These are phyloP conservation scores for Ceyx melanurus DNA, from an alignment of 2,113 vertebrate species.

Conservation along the genomic window DNA sequence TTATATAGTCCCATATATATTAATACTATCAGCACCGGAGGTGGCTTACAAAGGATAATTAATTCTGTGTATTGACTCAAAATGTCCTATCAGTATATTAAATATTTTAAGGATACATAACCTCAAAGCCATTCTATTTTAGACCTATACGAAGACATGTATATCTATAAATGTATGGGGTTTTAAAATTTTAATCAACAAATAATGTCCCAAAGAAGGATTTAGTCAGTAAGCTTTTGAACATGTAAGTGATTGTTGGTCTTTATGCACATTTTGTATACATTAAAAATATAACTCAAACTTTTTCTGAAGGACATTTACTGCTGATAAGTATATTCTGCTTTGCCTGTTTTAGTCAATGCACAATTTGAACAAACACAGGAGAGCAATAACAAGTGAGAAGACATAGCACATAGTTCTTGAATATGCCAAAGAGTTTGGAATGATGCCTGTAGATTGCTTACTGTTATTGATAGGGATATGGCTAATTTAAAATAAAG, in stretches of 20 bases:
- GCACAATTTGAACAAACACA: background rate
- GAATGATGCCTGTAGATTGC: background rate
- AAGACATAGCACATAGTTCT: background rate
- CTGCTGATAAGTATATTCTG: background rate
- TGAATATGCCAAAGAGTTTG: background rate
- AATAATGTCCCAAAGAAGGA: background rate
- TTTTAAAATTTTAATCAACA: background rate
- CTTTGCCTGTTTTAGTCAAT: background rate
- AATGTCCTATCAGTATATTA: background rate
- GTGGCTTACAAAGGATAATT: background rate
- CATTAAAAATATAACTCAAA: background rate
- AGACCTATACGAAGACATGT: background rate
- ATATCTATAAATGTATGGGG: background rate
- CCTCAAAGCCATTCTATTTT: background rate
- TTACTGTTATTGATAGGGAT: slow-evolving; percentile 47
- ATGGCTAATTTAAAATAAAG: slow-evolving; percentile 33
- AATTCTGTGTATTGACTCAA: background rate
- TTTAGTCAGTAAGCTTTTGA: background rate
- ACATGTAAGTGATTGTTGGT: background rate
- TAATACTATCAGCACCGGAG: background rate
- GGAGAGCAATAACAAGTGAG: background rate
- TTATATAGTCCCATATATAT: background rate
- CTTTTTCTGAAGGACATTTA: background rate
- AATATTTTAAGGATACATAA: background rate
- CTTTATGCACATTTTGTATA: background rate